Evolutionary conservation across 2,797 vertebrate genomes (phyloP).

Genomic region (Rallus crepitans): DNA sequence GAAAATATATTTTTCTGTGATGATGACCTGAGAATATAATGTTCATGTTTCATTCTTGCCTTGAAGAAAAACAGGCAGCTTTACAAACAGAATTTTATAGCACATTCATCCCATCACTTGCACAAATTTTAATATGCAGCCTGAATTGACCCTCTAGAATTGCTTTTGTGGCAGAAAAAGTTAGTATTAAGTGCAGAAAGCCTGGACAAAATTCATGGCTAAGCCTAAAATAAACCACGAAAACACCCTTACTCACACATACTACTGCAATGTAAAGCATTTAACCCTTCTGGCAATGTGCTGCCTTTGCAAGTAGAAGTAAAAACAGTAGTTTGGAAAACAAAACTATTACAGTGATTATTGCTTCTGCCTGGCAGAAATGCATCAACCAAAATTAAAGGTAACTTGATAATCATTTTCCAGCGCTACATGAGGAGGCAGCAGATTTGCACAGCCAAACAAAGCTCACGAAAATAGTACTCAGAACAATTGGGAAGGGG

Average conservation of each 20-base stretch:
- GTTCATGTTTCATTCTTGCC: not conserved
- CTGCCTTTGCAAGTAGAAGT: not conserved
- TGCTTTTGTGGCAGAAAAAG: not conserved
- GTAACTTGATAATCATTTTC: slow-evolving; percentile 1
- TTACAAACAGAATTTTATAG: slow-evolving; percentile 17
- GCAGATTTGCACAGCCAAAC: slow-evolving; percentile 5
- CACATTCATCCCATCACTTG: not conserved
- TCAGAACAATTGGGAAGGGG: not conserved
- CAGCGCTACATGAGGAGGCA: not conserved
- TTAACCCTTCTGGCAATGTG: not conserved
- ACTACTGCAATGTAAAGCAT: not conserved
- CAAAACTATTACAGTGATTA: not conserved
- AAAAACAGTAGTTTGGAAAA: not conserved
- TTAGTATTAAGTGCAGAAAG: not conserved
- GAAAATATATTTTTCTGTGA: slow-evolving; percentile 36
- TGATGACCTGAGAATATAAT: slow-evolving; percentile 13
- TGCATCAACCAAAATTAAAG: slow-evolving; percentile 10
- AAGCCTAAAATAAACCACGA: slow-evolving; percentile 9
- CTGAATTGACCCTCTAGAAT: slow-evolving; percentile 38
- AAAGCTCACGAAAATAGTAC: slow-evolving; percentile 1
- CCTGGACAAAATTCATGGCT: not conserved
- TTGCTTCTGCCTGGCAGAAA: slow-evolving; percentile 1
- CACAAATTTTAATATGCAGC: slow-evolving; percentile 4
- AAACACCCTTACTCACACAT: not conserved
- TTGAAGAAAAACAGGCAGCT: slow-evolving; percentile 22